phyloP scores from a whole-genome alignment of 2,797 vertebrate genomes.

The Pseudochirops cupreus region DNA sequence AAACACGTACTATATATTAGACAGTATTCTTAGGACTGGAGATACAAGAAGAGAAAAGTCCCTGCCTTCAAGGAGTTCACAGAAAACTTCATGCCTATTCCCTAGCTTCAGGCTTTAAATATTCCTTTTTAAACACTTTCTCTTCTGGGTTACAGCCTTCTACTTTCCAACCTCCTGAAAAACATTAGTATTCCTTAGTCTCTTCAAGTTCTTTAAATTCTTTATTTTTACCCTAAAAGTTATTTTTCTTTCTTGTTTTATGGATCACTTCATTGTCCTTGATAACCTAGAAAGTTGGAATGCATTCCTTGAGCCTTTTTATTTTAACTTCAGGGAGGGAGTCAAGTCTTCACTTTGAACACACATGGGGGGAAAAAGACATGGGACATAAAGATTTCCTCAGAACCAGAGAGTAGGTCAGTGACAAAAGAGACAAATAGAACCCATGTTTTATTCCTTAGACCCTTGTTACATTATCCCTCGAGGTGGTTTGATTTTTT shows the following conservation, averaged over 20 bases:
- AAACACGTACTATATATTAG: not conserved
- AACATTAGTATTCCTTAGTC: not conserved
- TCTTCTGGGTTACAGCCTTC: not conserved
- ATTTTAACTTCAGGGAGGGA: not conserved
- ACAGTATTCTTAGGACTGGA: not conserved
- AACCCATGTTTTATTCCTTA: not conserved
- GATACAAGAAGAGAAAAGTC: not conserved
- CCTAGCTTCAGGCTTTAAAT: not conserved
- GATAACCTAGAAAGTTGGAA: not conserved
- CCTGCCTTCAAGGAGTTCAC: not conserved
- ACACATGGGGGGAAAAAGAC: no score
- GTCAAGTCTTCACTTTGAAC: not conserved
- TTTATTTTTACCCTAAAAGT: not conserved
- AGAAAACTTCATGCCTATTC: not conserved
- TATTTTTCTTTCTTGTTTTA: not conserved
- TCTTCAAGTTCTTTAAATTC: not conserved
- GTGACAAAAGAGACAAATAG: not conserved
- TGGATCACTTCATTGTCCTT: not conserved
- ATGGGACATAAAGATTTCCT: not conserved
- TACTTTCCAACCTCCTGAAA: not conserved
- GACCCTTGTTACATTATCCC: not conserved
- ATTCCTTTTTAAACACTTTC: not conserved
- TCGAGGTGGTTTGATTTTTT: not conserved
- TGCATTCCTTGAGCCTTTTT: not conserved
- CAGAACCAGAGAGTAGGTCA: not conserved